A percentile compares a stretch with the other conserved stretches of the same genome.
phyloP scores from a whole-genome alignment of 2,797 vertebrate species.

The Aphelocoma californica region DNA sequence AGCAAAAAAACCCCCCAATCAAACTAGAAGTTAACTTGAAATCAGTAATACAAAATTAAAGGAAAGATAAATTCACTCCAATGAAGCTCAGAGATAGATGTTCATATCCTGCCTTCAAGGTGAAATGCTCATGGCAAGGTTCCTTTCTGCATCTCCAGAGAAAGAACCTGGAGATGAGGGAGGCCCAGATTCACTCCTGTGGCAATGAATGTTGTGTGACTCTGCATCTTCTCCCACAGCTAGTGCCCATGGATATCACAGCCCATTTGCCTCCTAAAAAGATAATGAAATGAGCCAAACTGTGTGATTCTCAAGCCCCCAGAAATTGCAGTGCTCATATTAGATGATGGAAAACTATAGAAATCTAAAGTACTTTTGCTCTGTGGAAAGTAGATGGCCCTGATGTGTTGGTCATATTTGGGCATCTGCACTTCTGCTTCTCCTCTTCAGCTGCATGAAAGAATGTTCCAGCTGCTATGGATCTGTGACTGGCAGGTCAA shows the following conservation, averaged over 20 bases:
- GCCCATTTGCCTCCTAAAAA: not conserved
- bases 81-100: not conserved
- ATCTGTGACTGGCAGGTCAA: not conserved
- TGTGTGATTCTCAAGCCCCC: not conserved
- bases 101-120: not conserved
- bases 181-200: not conserved
- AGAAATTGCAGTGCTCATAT: not conserved
- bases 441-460: not conserved
- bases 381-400: not conserved
- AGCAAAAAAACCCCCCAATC: not conserved
- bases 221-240: not conserved
- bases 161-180: not conserved
- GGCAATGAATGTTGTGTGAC: not conserved
- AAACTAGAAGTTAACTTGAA: not conserved
- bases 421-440: not conserved
- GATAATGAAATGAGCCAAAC: not conserved
- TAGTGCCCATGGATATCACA: not conserved
- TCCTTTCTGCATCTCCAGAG: not conserved
- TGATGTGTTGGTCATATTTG: not conserved
- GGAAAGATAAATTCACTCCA: not conserved
- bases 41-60: not conserved
- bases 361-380: not conserved
- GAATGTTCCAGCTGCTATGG: not conserved
- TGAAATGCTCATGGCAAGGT: not conserved
- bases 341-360: not conserved